Evolutionary conservation across 2,113 vertebrate genomes (phyloP).

Genomic region (Dromaius novaehollandiae): DNA sequence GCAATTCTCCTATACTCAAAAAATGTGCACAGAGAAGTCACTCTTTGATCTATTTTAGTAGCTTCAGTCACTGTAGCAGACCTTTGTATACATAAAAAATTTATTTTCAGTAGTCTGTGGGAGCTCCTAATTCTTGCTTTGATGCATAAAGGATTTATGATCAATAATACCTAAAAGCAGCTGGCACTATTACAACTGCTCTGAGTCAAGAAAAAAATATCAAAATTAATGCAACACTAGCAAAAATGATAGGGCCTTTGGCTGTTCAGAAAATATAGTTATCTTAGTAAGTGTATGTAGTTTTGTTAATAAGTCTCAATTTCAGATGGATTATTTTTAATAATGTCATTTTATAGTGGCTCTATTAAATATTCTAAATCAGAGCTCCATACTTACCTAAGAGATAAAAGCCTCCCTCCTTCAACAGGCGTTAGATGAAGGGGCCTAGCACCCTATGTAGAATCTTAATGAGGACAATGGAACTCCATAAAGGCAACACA

Average conservation of each 20-base stretch:
- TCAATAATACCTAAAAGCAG: conserved; percentile 43
- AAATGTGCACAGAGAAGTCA: neutral
- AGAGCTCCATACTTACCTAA: neutral
- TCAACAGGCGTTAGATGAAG: neutral
- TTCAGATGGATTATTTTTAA: conserved; percentile 33
- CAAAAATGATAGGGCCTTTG: neutral
- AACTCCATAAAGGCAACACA: neutral
- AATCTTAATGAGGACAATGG: neutral
- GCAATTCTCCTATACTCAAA: neutral
- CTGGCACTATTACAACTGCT: neutral
- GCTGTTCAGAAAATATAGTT: conserved; percentile 9
- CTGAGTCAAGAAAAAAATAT: neutral
- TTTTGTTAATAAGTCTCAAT: conserved; percentile 18
- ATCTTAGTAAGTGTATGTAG: neutral
- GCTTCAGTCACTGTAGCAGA: neutral
- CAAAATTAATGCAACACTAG: neutral
- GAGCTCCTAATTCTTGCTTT: conserved; percentile 33
- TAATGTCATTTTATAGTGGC: conserved; percentile 11
- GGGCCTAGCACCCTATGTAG: neutral
- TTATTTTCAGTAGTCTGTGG: conserved; percentile 31
- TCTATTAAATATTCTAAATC: conserved; percentile 9
- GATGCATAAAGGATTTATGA: conserved; percentile 42
- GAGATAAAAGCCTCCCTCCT: neutral
- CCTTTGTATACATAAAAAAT: neutral
- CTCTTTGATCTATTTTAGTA: conserved; percentile 37